A percentile compares a stretch with the other conserved stretches of the same genome.
Conservation (phyloP, 2,797 vertebrate species). For the Borostomias antarcticus region DNA sequence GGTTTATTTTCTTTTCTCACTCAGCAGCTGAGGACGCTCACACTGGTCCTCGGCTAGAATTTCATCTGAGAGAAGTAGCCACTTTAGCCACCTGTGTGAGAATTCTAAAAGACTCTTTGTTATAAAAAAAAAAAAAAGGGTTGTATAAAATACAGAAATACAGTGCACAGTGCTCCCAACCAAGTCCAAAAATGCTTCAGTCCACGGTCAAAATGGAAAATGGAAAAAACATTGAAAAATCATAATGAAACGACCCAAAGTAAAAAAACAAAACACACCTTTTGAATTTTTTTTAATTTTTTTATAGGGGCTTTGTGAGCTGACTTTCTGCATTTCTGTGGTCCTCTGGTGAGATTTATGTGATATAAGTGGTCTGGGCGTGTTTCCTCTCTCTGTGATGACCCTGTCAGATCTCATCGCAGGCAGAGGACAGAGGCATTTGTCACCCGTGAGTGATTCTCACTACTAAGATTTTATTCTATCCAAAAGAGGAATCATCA, state of each 20-base stretch:
- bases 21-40: conserved; percentile 22
- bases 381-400: conserved; percentile 36
- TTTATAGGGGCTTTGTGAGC: conserved; percentile 25
- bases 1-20: conserved; percentile 50
- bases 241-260: conserved; percentile 5
- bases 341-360: conserved; percentile 41
- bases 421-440: conserved; percentile 36
- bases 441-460: conserved; percentile 43
- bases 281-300: conserved; percentile 37
- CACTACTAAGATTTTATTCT: conserved; percentile 27
- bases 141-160: too few species aligned
- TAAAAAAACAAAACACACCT: conserved; percentile 31
- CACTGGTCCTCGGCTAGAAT: neutral
- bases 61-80: neutral
- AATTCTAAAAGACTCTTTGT: neutral
- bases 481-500: conserved; percentile 23
- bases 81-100: neutral
- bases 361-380: conserved; percentile 37
- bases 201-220: neutral
- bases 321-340: conserved; percentile 22
- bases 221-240: conserved; percentile 16
- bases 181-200: neutral
- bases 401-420: conserved; percentile 46
- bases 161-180: too few species aligned
- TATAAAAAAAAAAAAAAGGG: neutral